These are phyloP conservation scores for Scomber colias DNA, from an alignment of 2,113 vertebrate genomes.

Conservation along the genomic window DNA sequence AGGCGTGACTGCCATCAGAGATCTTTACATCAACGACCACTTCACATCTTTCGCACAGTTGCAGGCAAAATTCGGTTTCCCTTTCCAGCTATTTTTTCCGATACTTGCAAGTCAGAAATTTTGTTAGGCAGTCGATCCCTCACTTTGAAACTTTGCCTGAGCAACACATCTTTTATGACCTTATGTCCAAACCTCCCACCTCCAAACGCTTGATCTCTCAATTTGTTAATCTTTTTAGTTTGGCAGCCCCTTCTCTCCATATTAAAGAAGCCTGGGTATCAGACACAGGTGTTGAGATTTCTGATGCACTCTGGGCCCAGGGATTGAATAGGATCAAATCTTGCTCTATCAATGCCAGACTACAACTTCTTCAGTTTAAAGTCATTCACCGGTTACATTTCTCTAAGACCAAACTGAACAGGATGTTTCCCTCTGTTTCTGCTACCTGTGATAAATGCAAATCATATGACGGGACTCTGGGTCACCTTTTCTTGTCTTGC, in stretches of 20 bases:
- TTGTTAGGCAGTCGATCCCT: neutral
- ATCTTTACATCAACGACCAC: neutral
- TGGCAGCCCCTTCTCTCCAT: neutral
- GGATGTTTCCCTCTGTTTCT: too few species aligned
- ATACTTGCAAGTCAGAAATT: neutral
- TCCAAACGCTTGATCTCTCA: neutral
- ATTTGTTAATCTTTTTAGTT: neutral
- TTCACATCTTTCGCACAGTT: neutral
- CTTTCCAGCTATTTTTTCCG: neutral
- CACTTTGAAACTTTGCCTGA: neutral
- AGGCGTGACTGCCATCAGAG: neutral
- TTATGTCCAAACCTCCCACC: neutral
- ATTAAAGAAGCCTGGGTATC: neutral
- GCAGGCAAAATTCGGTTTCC: neutral
- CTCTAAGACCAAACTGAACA: too few species aligned
- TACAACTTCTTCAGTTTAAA: too few species aligned
- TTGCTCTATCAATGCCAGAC: too few species aligned
- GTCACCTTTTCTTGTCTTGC: too few species aligned
- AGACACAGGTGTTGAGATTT: neutral
- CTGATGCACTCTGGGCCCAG: neutral
- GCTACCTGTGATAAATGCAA: too few species aligned
- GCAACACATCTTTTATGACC: neutral
- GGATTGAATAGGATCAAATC: too few species aligned
- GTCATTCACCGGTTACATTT: too few species aligned
- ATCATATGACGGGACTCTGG: too few species aligned